Percentiles rank a stretch among this genome's conserved stretches.
Conservation (phyloP, 2,113 vertebrate genomes). For the Strix aluco region DNA sequence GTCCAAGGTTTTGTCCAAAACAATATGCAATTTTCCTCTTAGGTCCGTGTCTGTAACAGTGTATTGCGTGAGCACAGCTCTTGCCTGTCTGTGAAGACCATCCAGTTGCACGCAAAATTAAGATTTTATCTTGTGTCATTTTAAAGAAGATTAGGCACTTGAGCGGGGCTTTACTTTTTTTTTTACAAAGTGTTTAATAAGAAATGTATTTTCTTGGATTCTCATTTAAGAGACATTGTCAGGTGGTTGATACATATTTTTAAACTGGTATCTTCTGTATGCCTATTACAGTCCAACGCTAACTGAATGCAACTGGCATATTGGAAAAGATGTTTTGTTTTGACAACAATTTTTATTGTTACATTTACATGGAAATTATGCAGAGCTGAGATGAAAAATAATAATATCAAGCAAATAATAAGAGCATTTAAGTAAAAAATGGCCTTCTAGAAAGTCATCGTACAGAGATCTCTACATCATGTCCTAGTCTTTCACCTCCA, state of each 20-base stretch:
- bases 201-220: neutral
- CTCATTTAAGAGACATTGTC: neutral
- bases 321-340: neutral
- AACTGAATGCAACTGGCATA: neutral
- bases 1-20: neutral
- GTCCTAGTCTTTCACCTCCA: neutral
- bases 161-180: neutral
- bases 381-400: neutral
- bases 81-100: neutral
- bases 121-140: neutral
- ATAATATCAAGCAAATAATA: neutral
- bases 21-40: neutral
- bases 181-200: neutral
- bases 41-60: neutral
- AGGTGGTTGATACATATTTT: neutral
- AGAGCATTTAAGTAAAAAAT: neutral
- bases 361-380: neutral
- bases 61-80: neutral
- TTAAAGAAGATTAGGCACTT: neutral
- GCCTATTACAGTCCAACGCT: neutral
- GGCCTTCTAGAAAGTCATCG: neutral
- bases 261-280: neutral
- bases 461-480: neutral
- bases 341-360: neutral
- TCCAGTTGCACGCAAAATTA: neutral